These are phyloP conservation scores for Stichopus chloronotus DNA, from an alignment of 35 echinoderm and acorn worm genomes.

Conservation along the genomic window DNA sequence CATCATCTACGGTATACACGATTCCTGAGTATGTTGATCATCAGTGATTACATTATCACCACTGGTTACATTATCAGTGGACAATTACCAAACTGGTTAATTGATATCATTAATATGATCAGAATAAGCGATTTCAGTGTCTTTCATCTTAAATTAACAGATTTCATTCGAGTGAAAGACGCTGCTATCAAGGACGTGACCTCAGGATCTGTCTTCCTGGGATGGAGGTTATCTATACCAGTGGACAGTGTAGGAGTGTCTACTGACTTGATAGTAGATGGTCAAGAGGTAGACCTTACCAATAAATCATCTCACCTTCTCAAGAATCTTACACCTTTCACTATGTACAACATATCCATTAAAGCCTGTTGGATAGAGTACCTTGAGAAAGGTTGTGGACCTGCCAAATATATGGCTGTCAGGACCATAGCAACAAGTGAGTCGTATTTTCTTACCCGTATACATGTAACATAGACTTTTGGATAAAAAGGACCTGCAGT, in stretches of 20 bases:
- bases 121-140: too few relatives aligned
- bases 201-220: background rate
- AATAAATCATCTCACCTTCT: background rate
- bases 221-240: background rate
- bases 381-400: background rate
- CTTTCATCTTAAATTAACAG: background rate
- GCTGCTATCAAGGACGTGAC: background rate
- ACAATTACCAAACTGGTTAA: too few relatives aligned
- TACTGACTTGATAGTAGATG: background rate
- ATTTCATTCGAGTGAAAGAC: background rate
- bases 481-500: too few relatives aligned
- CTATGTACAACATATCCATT: background rate
- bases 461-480: too few relatives aligned
- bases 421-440: background rate
- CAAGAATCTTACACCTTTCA: background rate
- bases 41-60: too few relatives aligned
- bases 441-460: background rate
- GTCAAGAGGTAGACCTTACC: background rate
- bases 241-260: background rate
- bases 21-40: too few relatives aligned
- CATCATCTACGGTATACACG: too few relatives aligned
- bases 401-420: background rate
- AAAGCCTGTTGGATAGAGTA: constrained; percentile 2
- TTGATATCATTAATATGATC: too few relatives aligned
- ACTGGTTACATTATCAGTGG: too few relatives aligned